Conservation (phyloP, 2,113 vertebrate genomes). For the Megaptera novaeangliae region DNA sequence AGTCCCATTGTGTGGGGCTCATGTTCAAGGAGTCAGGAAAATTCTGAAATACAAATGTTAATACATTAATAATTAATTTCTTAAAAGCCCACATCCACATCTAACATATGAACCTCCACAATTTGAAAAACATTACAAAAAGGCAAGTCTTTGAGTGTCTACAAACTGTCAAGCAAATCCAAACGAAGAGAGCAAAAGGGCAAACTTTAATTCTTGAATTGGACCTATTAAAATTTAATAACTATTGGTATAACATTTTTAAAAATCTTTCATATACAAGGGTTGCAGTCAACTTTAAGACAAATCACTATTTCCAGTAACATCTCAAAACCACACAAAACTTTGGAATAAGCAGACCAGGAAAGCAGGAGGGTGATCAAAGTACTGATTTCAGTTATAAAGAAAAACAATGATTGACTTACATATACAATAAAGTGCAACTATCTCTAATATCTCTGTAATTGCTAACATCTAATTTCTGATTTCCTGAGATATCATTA, state of each 20-base stretch:
- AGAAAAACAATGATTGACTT: background rate
- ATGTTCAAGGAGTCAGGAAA: conserved; percentile 66
- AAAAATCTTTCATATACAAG: background rate
- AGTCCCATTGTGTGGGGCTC: conserved; percentile 93
- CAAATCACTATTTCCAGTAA: background rate
- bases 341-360: background rate
- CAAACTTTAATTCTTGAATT: conserved; percentile 3
- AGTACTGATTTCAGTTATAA: background rate
- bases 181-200: background rate
- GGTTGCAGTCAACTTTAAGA: background rate
- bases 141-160: background rate
- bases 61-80: background rate
- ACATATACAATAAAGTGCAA: background rate
- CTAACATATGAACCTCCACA: background rate
- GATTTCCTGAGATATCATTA: background rate
- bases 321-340: background rate
- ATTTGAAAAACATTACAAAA: background rate
- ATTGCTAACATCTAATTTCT: background rate
- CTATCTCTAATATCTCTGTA: background rate
- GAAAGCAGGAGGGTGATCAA: background rate
- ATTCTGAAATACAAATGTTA: conserved; percentile 56
- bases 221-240: background rate
- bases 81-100: background rate
- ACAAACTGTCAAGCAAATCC: background rate
- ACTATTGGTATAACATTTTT: background rate